Evolutionary conservation across 2,888 invertebrate species (phyloP).

Genomic region (Aplocera efformata): DNA sequence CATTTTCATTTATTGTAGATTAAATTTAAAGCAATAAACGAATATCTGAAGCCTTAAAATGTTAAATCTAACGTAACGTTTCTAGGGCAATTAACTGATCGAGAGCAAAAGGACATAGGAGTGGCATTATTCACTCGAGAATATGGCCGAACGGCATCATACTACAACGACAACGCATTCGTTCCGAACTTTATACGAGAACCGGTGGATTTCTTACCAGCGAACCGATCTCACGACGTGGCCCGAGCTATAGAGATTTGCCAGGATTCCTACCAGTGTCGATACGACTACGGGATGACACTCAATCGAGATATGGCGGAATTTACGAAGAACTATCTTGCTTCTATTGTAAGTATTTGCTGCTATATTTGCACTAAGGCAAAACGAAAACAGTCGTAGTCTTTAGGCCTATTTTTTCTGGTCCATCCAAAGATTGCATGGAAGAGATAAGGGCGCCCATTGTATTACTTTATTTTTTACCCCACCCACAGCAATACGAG

Average conservation of each 20-base stretch:
- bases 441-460: too few species aligned
- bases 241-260: conserved; percentile 85
- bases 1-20: too few species aligned
- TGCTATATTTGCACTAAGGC: too few species aligned
- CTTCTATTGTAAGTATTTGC: conserved; percentile 73
- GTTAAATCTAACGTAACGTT: too few species aligned
- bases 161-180: conserved; percentile 89
- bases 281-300: conserved; percentile 93
- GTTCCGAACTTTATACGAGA: conserved; percentile 86
- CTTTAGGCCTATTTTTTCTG: too few species aligned
- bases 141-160: conserved; percentile 89
- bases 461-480: too few species aligned
- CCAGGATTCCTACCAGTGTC: conserved; percentile 91
- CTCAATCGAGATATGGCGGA: conserved; percentile 91
- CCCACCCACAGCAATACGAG: too few species aligned
- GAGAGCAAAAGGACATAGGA: conserved; percentile 86
- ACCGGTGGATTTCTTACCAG: conserved; percentile 86
- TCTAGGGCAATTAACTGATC: conserved; percentile 89
- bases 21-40: too few species aligned
- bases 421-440: too few species aligned
- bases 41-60: too few species aligned
- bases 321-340: conserved; percentile 91
- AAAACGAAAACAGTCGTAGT: too few species aligned
- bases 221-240: conserved; percentile 84
- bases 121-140: conserved; percentile 89